These are phyloP conservation scores for Melanotaenia nigrans DNA, from an alignment of 2,797 vertebrate species.

Conservation along the genomic window DNA sequence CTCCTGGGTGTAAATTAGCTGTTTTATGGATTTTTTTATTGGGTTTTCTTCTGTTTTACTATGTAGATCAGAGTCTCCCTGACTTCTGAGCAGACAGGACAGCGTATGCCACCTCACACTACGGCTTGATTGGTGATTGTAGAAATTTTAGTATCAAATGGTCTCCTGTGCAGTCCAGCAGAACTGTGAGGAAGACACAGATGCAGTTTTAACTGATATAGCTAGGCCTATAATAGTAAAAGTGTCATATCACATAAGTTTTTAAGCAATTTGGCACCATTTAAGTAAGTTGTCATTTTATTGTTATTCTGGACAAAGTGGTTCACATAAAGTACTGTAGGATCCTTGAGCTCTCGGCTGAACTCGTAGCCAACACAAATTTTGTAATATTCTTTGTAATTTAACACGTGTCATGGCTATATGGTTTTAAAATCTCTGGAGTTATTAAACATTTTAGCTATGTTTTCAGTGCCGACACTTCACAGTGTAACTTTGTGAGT, in stretches of 20 bases:
- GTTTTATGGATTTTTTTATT: conserved; percentile 12
- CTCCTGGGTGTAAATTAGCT: conserved; percentile 28
- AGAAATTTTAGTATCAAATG: neutral
- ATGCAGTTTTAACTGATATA: conserved; percentile 3
- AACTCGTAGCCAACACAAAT: conserved; percentile 10
- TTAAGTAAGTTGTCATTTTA: conserved; percentile 19
- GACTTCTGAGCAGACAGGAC: conserved; percentile 2
- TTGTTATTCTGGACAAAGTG: conserved; percentile 5
- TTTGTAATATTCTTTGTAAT: conserved; percentile 7
- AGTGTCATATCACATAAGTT: conserved; percentile 8
- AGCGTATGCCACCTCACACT: neutral
- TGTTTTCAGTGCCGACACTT: conserved; percentile 45
- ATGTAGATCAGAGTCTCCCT: conserved; percentile 7
- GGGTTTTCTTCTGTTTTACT: conserved; percentile 20
- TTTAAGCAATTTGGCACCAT: conserved; percentile 21
- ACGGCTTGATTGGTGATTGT: neutral
- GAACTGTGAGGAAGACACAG: neutral
- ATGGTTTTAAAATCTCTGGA: conserved; percentile 27
- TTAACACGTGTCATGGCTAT: neutral
- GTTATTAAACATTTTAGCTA: conserved; percentile 14
- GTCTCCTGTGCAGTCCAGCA: neutral
- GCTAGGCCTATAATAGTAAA: conserved; percentile 27
- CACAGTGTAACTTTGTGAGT: conserved; percentile 47
- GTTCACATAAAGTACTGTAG: conserved; percentile 6
- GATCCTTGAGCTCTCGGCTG: conserved; percentile 14